Conservation (phyloP, 1,140 invertebrate genomes). For the Zaprionus africanus region DNA sequence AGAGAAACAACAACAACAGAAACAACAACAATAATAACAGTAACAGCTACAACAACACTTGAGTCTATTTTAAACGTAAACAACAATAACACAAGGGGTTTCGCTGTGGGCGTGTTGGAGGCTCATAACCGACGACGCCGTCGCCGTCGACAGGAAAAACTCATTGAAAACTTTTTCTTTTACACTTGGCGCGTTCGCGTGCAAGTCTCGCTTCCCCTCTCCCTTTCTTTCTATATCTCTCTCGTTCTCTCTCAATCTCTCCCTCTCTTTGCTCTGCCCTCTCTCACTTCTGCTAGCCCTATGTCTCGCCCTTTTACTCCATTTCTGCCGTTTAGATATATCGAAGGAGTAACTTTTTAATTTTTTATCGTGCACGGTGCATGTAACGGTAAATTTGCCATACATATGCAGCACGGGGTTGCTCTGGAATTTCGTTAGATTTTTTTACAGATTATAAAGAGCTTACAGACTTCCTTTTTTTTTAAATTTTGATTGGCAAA, state of each 20-base stretch:
- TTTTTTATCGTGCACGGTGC: constrained; percentile 67
- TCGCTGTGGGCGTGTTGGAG: constrained; percentile 19
- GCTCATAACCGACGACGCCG: constrained; percentile 72
- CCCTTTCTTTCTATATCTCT: background rate
- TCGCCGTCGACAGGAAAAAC: constrained; percentile 78
- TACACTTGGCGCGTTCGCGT: constrained; percentile 75
- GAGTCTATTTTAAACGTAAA: constrained; percentile 80
- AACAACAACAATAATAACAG: constrained; percentile 39
- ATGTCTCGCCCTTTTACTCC: background rate
- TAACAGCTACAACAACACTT: constrained; percentile 65
- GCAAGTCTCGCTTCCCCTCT: constrained; percentile 37
- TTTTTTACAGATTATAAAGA: background rate
- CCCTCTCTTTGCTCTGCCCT: background rate
- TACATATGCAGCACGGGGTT: constrained; percentile 10
- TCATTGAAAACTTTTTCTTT: constrained; percentile 84
- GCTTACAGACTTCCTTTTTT: background rate
- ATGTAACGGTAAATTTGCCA: constrained; percentile 28
- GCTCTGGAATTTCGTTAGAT: constrained; percentile 1
- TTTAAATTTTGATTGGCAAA: too few relatives aligned
- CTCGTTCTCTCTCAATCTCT: background rate
- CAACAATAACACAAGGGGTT: constrained; percentile 70
- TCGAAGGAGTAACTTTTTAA: constrained; percentile 83
- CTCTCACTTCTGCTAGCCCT: background rate
- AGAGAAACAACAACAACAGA: constrained; percentile 8
- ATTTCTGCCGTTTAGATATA: constrained; percentile 44